Conservation (phyloP, 2,113 vertebrate genomes). For the Lamprologus ornatipinnis region DNA sequence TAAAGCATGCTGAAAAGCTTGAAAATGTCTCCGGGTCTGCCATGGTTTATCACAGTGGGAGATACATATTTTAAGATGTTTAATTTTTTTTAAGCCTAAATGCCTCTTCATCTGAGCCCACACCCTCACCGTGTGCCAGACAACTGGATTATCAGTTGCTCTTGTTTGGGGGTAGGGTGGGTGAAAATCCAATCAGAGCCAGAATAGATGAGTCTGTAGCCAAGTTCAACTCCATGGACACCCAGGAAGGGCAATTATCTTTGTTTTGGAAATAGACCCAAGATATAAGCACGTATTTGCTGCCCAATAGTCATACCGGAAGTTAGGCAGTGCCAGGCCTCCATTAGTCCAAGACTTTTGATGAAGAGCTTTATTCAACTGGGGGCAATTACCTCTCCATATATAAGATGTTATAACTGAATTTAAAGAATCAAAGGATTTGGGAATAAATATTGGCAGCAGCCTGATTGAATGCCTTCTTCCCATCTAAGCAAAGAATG, state of each 20-base stretch:
- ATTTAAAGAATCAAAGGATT: neutral
- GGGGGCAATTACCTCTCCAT: accelerated
- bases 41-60: neutral
- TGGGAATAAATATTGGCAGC: neutral
- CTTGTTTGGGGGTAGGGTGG: neutral
- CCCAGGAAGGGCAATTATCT: neutral
- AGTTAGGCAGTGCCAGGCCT: neutral
- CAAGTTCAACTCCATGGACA: neutral
- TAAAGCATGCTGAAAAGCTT: neutral
- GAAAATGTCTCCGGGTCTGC: neutral
- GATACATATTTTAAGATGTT: neutral
- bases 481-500: neutral
- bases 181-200: neutral
- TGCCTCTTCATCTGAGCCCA: neutral
- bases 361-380: neutral
- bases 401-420: accelerated
- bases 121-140: neutral
- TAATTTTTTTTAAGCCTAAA: neutral
- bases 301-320: neutral
- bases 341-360: neutral
- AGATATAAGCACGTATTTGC: neutral
- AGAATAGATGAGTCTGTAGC: neutral
- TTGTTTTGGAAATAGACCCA: neutral
- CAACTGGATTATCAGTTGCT: neutral
- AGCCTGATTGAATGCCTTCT: neutral